phyloP scores from a whole-genome alignment of 1,140 invertebrate genomes.

The Drosophila willistoni region DNA sequence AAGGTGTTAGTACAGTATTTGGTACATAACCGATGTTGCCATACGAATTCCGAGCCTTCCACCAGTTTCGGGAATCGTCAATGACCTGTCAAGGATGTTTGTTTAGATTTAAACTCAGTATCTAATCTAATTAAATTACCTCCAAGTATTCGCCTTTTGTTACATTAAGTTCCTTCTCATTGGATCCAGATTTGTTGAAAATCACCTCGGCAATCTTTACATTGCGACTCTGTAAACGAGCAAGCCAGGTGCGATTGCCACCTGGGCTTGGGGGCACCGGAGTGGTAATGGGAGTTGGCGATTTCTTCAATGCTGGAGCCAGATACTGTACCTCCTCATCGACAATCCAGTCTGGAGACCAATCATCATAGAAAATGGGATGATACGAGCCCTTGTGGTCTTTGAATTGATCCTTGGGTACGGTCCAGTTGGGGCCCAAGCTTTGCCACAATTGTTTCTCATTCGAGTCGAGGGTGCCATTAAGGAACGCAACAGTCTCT shows the following conservation, averaged over 20 bases:
- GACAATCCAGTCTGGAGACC: constrained; percentile 80
- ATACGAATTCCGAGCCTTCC: constrained; percentile 96
- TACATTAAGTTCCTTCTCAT: constrained; percentile 98
- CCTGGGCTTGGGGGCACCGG: constrained; percentile 51
- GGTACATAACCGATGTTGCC: constrained; percentile 96
- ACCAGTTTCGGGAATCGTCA: constrained; percentile 98
- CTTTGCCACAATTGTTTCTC: constrained; percentile 71
- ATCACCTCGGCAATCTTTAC: constrained; percentile 86
- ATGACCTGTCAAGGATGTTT: constrained; percentile 86
- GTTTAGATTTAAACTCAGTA: neutral
- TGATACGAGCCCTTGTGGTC: constrained; percentile 74
- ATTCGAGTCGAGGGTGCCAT: constrained; percentile 43
- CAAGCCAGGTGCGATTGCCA: constrained; percentile 68
- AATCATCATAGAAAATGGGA: constrained; percentile 79
- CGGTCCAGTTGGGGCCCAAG: constrained; percentile 70
- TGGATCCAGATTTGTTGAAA: constrained; percentile 96
- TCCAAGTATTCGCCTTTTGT: constrained; percentile 97
- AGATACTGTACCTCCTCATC: constrained; percentile 72
- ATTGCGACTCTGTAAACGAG: constrained; percentile 69
- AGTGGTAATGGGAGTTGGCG: constrained; percentile 34
- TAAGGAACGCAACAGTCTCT: constrained; percentile 66
- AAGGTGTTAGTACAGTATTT: constrained; percentile 95
- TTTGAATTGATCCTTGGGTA: constrained; percentile 76
- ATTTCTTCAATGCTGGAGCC: constrained; percentile 55
- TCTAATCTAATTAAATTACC: constrained; percentile 84